Conservation (phyloP, 2,797 vertebrate species). For the Adelosebastes latens region DNA sequence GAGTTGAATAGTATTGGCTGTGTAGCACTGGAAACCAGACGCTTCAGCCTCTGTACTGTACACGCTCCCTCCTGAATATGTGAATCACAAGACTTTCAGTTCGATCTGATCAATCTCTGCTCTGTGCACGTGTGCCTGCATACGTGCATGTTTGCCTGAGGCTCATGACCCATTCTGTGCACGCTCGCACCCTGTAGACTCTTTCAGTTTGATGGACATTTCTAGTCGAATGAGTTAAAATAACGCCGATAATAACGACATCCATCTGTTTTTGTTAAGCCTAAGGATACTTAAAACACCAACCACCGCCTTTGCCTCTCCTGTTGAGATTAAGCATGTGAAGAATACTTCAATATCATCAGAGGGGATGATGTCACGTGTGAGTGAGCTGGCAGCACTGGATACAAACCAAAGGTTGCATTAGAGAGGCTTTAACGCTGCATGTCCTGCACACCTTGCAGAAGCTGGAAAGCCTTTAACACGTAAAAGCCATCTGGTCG, state of each 20-base stretch:
- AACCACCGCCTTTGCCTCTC: not conserved
- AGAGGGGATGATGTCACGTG: not conserved
- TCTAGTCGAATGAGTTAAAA: not conserved
- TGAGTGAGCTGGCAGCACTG: not conserved
- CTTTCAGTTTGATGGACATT: not conserved
- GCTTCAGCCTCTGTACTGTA: not conserved
- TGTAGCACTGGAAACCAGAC: not conserved
- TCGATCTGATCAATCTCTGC: not conserved
- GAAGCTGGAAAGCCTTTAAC: constrained; percentile 17
- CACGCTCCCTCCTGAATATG: not conserved
- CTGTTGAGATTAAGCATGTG: not conserved
- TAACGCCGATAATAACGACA: not conserved
- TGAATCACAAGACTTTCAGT: not conserved
- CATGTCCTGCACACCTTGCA: constrained; percentile 28
- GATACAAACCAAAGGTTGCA: constrained; percentile 32
- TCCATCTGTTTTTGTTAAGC: not conserved
- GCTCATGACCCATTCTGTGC: not conserved
- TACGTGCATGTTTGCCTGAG: not conserved
- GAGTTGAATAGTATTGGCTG: not conserved
- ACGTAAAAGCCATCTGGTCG: not conserved
- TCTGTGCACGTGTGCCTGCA: not conserved
- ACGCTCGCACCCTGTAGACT: not conserved
- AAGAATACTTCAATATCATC: not conserved
- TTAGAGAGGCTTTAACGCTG: constrained; percentile 32
- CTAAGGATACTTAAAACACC: not conserved